phyloP scores from a whole-genome alignment of 2,113 vertebrate genomes.

The Caloenas nicobarica region DNA sequence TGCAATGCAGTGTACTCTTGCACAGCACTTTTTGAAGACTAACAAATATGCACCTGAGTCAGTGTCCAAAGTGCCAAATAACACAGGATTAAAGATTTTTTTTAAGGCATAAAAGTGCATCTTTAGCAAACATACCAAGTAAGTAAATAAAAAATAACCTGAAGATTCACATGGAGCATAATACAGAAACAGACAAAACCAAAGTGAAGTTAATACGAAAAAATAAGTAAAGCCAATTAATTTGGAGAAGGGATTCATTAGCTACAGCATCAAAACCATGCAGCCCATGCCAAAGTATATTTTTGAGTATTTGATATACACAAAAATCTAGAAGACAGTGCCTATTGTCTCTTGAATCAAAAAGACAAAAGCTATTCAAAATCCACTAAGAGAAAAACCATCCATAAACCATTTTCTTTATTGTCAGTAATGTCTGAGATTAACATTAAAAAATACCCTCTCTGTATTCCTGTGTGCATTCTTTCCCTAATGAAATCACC shows the following conservation, averaged over 20 bases:
- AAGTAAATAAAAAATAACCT: not conserved
- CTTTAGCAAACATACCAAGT: not conserved
- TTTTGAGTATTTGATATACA: not conserved
- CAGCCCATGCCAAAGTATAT: not conserved
- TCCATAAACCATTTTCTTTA: not conserved
- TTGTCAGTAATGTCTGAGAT: not conserved
- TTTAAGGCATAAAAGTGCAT: not conserved
- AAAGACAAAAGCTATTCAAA: not conserved
- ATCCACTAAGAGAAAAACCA: not conserved
- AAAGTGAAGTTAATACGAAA: not conserved
- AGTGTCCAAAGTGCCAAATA: not conserved
- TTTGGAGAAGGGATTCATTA: not conserved
- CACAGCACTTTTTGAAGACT: not conserved
- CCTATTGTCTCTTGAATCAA: not conserved
- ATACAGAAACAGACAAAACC: not conserved
- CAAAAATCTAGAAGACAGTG: not conserved
- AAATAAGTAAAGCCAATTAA: not conserved
- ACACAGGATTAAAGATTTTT: not conserved
- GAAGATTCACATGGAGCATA: not conserved
- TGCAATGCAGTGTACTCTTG: not conserved
- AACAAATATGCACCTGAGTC: not conserved
- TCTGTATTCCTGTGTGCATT: not conserved
- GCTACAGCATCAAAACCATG: not conserved
- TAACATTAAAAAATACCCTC: not conserved
- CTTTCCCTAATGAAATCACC: not conserved